A percentile compares a stretch with the other conserved stretches of the same genome.
Evolutionary conservation across 2,888 invertebrate genomes (phyloP).

Genomic region (Patella pellucida): DNA sequence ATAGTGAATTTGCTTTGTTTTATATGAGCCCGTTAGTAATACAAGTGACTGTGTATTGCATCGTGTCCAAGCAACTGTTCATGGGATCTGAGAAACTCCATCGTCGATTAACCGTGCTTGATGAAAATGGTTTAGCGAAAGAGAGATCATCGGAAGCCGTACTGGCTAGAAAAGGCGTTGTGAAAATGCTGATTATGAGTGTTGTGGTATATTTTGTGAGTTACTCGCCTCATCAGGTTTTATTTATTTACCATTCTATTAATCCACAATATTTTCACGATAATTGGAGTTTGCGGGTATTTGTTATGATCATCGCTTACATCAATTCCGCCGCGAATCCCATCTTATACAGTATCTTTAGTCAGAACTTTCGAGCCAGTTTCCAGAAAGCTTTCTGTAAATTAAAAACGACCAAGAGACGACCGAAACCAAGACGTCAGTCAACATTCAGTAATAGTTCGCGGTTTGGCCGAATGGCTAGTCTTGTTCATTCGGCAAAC

Average conservation of each 20-base stretch:
- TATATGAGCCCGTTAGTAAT: slow-evolving; percentile 68
- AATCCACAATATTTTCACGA: slow-evolving; percentile 59
- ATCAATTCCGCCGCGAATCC: slow-evolving; percentile 71
- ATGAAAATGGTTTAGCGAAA: slow-evolving; percentile 47
- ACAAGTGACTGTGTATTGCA: slow-evolving; percentile 62
- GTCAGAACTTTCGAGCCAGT: slow-evolving; percentile 66
- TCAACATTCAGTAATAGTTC: slow-evolving; percentile 45
- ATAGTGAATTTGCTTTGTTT: slow-evolving; percentile 66
- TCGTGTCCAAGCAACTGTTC: slow-evolving; percentile 67
- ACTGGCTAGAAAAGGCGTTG: slow-evolving; percentile 30
- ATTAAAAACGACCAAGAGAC: slow-evolving; percentile 26
- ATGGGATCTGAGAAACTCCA: slow-evolving; percentile 59
- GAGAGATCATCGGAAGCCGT: slow-evolving; percentile 60
- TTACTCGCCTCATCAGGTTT: slow-evolving; percentile 72
- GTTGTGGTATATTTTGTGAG: slow-evolving; percentile 69
- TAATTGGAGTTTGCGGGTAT: slow-evolving; percentile 66
- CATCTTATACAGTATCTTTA: slow-evolving; percentile 70
- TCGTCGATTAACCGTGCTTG: slow-evolving; percentile 46
- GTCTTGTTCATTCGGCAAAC: slow-evolving; percentile 39
- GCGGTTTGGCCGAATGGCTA: slow-evolving; percentile 50
- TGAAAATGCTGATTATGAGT: slow-evolving; percentile 40
- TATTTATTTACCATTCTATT: slow-evolving; percentile 65
- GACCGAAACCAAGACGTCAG: slow-evolving; percentile 32
- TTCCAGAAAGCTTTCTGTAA: slow-evolving; percentile 56
- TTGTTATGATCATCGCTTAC: slow-evolving; percentile 69